These are phyloP conservation scores for Pteronotus mesoamericanus DNA, from an alignment of 2,797 vertebrate species.

Conservation along the genomic window DNA sequence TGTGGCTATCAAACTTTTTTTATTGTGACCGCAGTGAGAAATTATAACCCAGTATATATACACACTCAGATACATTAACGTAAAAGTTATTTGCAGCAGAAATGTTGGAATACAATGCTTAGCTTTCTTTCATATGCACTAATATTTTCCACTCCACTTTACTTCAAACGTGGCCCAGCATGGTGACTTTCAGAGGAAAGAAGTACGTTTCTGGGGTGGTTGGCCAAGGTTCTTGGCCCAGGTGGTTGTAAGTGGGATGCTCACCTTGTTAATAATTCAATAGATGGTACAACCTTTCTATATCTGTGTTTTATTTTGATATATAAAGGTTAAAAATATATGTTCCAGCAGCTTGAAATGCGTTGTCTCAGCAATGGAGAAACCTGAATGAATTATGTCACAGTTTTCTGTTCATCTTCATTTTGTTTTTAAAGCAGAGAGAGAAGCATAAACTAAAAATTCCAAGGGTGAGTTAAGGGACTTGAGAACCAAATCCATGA, in stretches of 20 bases:
- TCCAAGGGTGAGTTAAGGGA: background rate
- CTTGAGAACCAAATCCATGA: background rate
- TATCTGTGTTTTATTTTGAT: background rate
- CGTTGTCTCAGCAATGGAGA: too few relatives aligned
- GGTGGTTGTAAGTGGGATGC: background rate
- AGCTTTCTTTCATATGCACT: background rate
- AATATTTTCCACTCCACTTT: background rate
- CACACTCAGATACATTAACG: background rate
- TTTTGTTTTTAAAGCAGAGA: background rate
- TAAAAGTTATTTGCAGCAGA: background rate
- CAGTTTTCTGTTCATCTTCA: background rate
- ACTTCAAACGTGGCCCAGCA: background rate
- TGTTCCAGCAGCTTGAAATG: background rate
- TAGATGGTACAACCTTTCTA: background rate
- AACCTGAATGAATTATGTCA: background rate
- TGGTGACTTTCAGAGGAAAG: background rate
- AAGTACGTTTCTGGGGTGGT: background rate
- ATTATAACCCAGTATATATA: background rate
- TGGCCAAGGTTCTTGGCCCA: background rate
- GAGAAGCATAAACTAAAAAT: background rate
- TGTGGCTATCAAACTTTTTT: background rate
- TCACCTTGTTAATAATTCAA: background rate
- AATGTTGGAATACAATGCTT: background rate
- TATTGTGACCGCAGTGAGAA: background rate
- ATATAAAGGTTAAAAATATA: background rate